A percentile compares a stretch with the other conserved stretches of the same genome.
These are phyloP conservation scores for Globia sparganii DNA, from an alignment of 2,888 invertebrate species.

Conservation along the genomic window DNA sequence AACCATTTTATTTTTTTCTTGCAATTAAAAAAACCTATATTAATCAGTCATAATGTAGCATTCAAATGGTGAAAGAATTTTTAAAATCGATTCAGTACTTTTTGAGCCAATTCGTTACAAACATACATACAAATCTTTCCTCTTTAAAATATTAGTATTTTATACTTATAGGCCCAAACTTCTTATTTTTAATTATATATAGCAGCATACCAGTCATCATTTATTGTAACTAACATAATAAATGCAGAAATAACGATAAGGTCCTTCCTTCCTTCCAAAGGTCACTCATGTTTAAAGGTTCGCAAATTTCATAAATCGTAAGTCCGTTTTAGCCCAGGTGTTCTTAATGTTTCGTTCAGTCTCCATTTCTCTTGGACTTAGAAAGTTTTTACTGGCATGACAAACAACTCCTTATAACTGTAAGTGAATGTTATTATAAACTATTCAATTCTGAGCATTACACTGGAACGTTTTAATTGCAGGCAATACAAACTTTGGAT, in stretches of 20 bases:
- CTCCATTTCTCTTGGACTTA: background rate
- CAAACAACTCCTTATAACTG: background rate
- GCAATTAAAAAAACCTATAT: no score
- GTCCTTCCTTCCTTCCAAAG: background rate
- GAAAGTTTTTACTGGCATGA: background rate
- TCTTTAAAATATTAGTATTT: no score
- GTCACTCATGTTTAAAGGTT: constrained; percentile 5
- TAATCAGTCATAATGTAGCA: no score
- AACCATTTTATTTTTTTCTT: no score
- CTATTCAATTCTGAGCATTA: constrained; percentile 11
- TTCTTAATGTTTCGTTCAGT: constrained; percentile 29
- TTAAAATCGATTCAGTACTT: no score
- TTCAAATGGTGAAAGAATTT: no score
- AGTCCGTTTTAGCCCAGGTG: constrained; percentile 23
- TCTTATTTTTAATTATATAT: background rate
- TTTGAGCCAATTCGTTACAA: no score
- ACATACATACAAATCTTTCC: no score
- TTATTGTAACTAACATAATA: background rate
- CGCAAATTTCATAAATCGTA: constrained; percentile 20
- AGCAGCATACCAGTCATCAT: background rate
- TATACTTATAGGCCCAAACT: background rate
- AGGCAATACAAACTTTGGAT: constrained; percentile 30
- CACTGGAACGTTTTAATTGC: constrained; percentile 34
- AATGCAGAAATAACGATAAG: background rate
- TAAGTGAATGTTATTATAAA: constrained; percentile 6